Conservation (phyloP, 2,113 vertebrate genomes). For the Rhabdornis inornatus region DNA sequence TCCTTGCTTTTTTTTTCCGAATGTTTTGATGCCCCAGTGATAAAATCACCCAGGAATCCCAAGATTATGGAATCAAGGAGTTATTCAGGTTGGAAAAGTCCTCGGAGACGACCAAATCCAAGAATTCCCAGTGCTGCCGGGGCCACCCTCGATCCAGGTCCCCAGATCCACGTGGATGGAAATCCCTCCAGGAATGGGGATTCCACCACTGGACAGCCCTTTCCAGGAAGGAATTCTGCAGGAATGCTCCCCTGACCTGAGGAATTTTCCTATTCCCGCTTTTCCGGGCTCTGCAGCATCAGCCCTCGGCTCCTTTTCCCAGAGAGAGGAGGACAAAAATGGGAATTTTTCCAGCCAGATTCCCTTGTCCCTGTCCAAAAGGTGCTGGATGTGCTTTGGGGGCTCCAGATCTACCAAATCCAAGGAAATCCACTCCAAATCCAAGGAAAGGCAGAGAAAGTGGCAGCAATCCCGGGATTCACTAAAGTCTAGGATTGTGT, state of each 20-base stretch:
- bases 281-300: not conserved
- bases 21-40: not conserved
- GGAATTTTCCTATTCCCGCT: rapidly evolving
- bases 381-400: not conserved
- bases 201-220: not conserved
- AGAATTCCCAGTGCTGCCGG: rapidly evolving
- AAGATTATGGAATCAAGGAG: not conserved
- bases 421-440: not conserved
- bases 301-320: not conserved
- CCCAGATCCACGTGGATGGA: not conserved
- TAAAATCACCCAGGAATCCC: not conserved
- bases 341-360: not conserved
- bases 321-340: rapidly evolving
- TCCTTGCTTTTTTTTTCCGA: not conserved
- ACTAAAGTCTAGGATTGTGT: rapidly evolving
- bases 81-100: not conserved
- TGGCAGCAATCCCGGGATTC: rapidly evolving
- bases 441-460: not conserved
- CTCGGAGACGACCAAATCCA: rapidly evolving
- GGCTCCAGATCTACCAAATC: not conserved
- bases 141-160: rapidly evolving
- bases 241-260: not conserved
- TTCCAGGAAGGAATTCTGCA: not conserved
- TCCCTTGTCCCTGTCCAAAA: not conserved
- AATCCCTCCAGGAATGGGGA: not conserved